A percentile compares a stretch with the other conserved stretches of the same genome.
Evolutionary conservation across 2,113 vertebrate species (phyloP).

Genomic region (Benitochromis conjunctus): DNA sequence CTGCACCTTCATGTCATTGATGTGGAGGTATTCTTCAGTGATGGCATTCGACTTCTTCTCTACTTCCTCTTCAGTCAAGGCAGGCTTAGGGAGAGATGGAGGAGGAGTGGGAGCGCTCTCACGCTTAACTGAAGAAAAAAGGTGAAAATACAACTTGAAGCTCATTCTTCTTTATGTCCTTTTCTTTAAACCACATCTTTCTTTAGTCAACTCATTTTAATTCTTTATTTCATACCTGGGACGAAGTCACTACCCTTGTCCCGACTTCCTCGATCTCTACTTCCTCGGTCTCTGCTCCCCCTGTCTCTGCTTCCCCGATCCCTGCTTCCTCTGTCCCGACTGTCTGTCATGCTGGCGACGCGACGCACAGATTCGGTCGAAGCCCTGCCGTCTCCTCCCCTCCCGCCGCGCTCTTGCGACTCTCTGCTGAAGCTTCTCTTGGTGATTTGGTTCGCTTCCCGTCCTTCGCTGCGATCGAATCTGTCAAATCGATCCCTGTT

Average conservation of each 20-base stretch:
- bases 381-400: constrained; percentile 78
- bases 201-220: not conserved
- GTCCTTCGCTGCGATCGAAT: constrained; percentile 79
- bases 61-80: constrained; percentile 84
- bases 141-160: not conserved
- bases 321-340: constrained; percentile 61
- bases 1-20: constrained; percentile 91
- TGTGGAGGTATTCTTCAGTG: constrained; percentile 93
- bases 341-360: constrained; percentile 87
- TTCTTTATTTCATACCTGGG: constrained; percentile 29
- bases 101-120: constrained; percentile 65
- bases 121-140: constrained; percentile 73
- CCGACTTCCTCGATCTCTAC: not conserved
- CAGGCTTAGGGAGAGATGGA: constrained; percentile 69
- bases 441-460: constrained; percentile 75
- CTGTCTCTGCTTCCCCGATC: constrained; percentile 54
- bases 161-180: not conserved
- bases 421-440: constrained; percentile 97
- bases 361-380: constrained; percentile 82
- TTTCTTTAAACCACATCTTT: not conserved
- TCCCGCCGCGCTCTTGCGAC: constrained; percentile 82
- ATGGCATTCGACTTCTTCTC: constrained; percentile 92
- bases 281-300: constrained; percentile 60
- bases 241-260: constrained; percentile 56
- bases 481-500: constrained; percentile 55